phyloP scores from a whole-genome alignment of 2,888 invertebrate genomes.

The Strigamia maritima region DNA sequence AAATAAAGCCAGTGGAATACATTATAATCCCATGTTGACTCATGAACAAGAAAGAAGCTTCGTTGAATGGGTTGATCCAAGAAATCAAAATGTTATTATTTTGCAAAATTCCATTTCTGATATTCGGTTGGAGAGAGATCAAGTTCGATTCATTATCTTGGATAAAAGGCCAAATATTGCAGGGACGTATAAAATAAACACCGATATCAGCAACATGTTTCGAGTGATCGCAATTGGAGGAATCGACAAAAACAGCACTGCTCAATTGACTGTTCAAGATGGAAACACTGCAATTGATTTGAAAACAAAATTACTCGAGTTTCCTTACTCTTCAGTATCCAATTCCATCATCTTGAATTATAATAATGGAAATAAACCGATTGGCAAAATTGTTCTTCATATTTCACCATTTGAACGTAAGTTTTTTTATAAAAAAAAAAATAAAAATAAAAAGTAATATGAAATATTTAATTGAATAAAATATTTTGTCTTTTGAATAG shows the following conservation, averaged over 20 bases:
- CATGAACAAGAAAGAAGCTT: slow-evolving; percentile 82
- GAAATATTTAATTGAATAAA: not conserved
- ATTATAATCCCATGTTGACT: slow-evolving; percentile 84
- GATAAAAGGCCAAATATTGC: not conserved
- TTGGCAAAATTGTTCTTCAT: slow-evolving; percentile 78
- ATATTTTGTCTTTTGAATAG: slow-evolving; percentile 15
- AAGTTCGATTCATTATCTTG: not conserved
- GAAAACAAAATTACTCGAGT: not conserved
- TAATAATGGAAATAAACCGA: slow-evolving; percentile 70
- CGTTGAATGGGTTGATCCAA: slow-evolving; percentile 77
- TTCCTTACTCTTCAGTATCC: not conserved
- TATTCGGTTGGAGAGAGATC: not conserved
- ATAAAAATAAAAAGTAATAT: not conserved
- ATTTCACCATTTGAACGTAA: slow-evolving; percentile 65
- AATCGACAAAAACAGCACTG: slow-evolving; percentile 80
- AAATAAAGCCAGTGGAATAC: slow-evolving; percentile 81
- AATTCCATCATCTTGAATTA: slow-evolving; percentile 64
- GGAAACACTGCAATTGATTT: slow-evolving; percentile 52
- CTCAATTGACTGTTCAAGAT: slow-evolving; percentile 75
- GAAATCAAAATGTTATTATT: not conserved
- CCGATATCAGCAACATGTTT: not conserved
- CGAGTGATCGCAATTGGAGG: slow-evolving; percentile 50
- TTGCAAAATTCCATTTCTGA: not conserved
- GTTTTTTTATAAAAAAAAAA: no score
- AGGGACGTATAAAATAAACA: not conserved